Evolutionary conservation across 2,797 vertebrate genomes (phyloP).

Genomic region (Catamblyrhynchus diadema): DNA sequence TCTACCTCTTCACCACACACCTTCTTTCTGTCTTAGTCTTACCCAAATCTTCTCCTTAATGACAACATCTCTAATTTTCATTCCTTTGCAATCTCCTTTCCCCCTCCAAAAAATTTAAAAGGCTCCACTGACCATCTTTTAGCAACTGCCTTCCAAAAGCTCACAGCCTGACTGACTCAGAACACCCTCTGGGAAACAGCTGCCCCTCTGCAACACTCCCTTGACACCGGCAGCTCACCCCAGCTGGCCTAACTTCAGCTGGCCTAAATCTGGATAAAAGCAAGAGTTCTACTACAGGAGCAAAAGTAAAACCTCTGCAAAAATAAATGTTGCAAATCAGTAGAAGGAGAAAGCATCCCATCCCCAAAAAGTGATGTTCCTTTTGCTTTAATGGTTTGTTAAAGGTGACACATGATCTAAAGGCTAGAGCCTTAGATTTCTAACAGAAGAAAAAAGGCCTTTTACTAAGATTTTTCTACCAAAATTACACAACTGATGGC

Average conservation of each 20-base stretch:
- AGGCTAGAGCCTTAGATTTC: not conserved
- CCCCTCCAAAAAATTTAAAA: not conserved
- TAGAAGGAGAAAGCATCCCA: not conserved
- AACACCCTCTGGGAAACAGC: not conserved
- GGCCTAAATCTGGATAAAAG: not conserved
- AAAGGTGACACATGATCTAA: not conserved
- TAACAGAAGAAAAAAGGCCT: not conserved
- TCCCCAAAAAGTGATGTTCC: not conserved
- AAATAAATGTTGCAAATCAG: not conserved
- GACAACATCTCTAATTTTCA: not conserved
- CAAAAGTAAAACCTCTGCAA: not conserved
- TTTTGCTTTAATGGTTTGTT: not conserved
- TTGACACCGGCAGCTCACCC: not conserved
- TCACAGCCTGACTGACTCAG: not conserved
- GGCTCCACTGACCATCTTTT: not conserved
- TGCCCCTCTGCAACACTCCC: rapidly evolving
- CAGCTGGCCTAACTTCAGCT: not conserved
- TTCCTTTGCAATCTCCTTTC: not conserved
- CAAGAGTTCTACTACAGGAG: not conserved
- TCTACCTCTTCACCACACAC: not conserved
- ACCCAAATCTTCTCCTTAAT: not conserved
- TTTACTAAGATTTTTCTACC: not conserved
- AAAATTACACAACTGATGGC: not conserved
- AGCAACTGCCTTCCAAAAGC: not conserved
- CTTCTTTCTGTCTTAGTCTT: not conserved